Evolutionary conservation across 2,797 vertebrate genomes (phyloP), one percentile per base, ranked within the genome.

Genomic region (Euphonia xanthogaster): DNA sequence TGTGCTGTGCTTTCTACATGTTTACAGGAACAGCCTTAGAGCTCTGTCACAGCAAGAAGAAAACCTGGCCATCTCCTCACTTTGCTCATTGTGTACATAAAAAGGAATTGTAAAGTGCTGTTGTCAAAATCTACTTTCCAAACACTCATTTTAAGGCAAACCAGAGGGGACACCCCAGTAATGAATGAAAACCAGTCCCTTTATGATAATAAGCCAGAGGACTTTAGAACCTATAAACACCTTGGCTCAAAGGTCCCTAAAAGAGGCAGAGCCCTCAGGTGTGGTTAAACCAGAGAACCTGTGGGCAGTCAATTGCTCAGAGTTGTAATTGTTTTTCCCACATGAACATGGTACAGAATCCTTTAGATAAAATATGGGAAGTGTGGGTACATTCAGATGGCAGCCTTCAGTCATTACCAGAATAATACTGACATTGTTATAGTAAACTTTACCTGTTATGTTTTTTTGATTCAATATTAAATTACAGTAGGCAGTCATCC

Each of bases 1-100:
- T 42, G 3, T 45, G 79, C 50, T 68, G 33, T 40, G 4, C 14
- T 65, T 57, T 8, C 23, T 22, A 0, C 1, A 0, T 12, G 6
- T 37, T 57, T 15, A 2, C 25, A 23, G 31, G 15, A 31, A 19
- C 6, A 40, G 20, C 23, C 33, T 47, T 5, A 7, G 35, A 30
- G 63, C 63, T 50, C 30, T 8, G 19, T 48, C 53, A 12, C 10
- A 78, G 65, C 47, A 35, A 25, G 19, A 23, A 19, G 9, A 47
- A 60, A 35, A 48, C 19, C 30, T 31, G 20, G 31, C 22, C 31
- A 3, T 16, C 61, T 58, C 31, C 39, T 53, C 3, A 1, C 6
- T 76, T 39, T 5, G 4, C 11, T 67, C 23, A 27, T 17, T 10
- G 0, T 1, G 12, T 17, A 0, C 27, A 1, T 7, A 14, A 24